These are phyloP conservation scores for Xiphorhynchus erythropygius DNA, from an alignment of 2,797 vertebrate species.

Conservation along the genomic window DNA sequence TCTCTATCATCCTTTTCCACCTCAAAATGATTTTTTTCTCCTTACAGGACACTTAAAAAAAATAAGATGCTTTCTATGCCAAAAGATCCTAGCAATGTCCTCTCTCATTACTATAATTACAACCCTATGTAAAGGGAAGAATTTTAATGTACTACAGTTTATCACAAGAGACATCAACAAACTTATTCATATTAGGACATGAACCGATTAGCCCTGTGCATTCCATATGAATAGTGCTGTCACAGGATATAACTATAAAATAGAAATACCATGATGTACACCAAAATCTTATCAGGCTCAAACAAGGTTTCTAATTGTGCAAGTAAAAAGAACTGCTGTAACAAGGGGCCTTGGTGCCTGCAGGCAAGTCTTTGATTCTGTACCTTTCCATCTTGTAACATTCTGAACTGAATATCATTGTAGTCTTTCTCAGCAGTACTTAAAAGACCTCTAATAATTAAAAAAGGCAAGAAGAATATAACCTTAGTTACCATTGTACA, in stretches of 20 bases:
- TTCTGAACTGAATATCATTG: constrained; percentile 46
- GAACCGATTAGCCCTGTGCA: constrained; percentile 44
- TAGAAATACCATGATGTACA: constrained; percentile 41
- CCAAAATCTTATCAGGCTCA: constrained; percentile 52
- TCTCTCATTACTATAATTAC: constrained; percentile 8
- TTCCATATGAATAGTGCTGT: constrained; percentile 39
- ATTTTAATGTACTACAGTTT: constrained; percentile 19
- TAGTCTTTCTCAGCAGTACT: constrained; percentile 46
- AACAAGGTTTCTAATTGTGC: constrained; percentile 63
- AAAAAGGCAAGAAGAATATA: constrained; percentile 28
- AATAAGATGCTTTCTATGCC: not conserved
- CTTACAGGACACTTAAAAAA: not conserved
- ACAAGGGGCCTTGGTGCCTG: constrained; percentile 54
- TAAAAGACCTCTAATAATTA: constrained; percentile 63
- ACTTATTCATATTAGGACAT: constrained; percentile 7
- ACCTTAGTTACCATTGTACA: constrained; percentile 4
- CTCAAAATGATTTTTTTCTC: not conserved
- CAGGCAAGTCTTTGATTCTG: constrained; percentile 62
- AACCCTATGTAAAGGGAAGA: constrained; percentile 13
- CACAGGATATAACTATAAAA: constrained; percentile 60
- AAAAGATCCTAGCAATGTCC: not conserved
- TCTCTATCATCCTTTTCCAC: not conserved
- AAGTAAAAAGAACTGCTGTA: constrained; percentile 41
- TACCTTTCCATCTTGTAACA: constrained; percentile 45
- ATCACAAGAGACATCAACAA: constrained; percentile 44